Percentiles rank a stretch among this genome's conserved stretches.
Conservation (phyloP, 2,888 invertebrate genomes). For the Acanthacorydalis orientalis region DNA sequence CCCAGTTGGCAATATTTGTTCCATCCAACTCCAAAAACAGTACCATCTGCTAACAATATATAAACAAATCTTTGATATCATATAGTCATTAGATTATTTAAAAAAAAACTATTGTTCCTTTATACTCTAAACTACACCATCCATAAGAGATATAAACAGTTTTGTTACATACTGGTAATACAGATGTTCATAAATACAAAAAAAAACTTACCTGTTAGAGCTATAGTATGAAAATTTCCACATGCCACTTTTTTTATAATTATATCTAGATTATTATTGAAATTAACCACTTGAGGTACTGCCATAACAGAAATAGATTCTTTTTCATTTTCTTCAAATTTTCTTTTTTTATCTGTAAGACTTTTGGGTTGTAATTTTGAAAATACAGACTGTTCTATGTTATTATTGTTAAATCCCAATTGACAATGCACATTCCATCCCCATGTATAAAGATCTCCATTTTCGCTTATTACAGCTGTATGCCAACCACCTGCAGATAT, state of each 20-base stretch:
- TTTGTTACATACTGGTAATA: no score
- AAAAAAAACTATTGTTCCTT: no score
- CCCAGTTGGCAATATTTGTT: constrained; percentile 72
- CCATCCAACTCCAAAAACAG: constrained; percentile 61
- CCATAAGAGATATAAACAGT: no score
- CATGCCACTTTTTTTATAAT: constrained; percentile 40
- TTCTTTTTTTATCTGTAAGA: constrained; percentile 6
- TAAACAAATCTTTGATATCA: constrained; percentile 3
- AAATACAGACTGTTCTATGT: constrained; percentile 16
- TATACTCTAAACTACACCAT: no score
- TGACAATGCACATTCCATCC: constrained; percentile 85
- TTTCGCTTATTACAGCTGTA: constrained; percentile 55
- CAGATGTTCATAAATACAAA: no score
- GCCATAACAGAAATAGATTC: constrained; percentile 28
- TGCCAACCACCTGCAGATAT: constrained; percentile 82
- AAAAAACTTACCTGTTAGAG: constrained; percentile 34
- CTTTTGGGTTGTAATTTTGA: constrained; percentile 9
- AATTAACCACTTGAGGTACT: constrained; percentile 32
- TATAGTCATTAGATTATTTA: no score
- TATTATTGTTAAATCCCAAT: constrained; percentile 42
- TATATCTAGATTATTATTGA: constrained; percentile 19
- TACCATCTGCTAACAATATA: constrained; percentile 35
- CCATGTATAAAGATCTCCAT: constrained; percentile 77
- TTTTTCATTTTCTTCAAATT: constrained; percentile 12
- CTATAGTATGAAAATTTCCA: constrained; percentile 61